phyloP scores from a whole-genome alignment of 2,113 vertebrate species.

The Aegotheles bennettii region DNA sequence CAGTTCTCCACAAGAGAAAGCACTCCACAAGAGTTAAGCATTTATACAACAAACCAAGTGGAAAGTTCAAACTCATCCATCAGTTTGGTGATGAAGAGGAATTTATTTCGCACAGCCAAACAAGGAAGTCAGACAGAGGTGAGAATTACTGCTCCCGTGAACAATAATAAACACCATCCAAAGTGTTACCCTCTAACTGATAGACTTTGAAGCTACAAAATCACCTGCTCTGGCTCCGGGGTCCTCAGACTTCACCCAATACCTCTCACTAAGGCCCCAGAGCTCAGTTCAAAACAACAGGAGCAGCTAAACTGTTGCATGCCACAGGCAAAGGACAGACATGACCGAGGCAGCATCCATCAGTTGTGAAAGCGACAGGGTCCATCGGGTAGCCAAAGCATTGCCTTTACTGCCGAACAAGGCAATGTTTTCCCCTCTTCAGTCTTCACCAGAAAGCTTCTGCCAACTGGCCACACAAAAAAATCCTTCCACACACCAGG shows the following conservation, averaged over 20 bases:
- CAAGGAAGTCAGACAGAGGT: neutral
- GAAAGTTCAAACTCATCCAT: constrained; percentile 45
- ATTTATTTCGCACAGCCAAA: constrained; percentile 11
- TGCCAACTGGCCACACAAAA: neutral
- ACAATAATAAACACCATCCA: neutral
- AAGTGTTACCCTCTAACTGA: neutral
- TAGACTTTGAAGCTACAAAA: neutral
- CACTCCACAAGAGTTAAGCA: constrained; percentile 35
- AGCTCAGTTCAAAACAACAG: neutral
- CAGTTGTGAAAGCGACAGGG: neutral
- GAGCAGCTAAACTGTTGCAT: neutral
- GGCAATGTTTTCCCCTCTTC: rapidly evolving
- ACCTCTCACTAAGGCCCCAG: neutral
- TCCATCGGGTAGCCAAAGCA: rapidly evolving
- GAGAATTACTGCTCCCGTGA: constrained; percentile 4
- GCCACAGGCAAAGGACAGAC: neutral
- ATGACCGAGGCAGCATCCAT: neutral
- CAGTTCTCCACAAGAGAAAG: neutral
- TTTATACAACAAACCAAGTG: neutral
- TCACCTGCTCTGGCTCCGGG: neutral
- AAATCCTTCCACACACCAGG: neutral
- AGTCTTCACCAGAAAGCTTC: neutral
- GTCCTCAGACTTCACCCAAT: neutral
- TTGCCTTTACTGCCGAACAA: neutral
- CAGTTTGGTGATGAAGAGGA: constrained; percentile 28